These are phyloP conservation scores for Zaprionus capensis DNA, from an alignment of 1,140 invertebrate species.

Conservation along the genomic window DNA sequence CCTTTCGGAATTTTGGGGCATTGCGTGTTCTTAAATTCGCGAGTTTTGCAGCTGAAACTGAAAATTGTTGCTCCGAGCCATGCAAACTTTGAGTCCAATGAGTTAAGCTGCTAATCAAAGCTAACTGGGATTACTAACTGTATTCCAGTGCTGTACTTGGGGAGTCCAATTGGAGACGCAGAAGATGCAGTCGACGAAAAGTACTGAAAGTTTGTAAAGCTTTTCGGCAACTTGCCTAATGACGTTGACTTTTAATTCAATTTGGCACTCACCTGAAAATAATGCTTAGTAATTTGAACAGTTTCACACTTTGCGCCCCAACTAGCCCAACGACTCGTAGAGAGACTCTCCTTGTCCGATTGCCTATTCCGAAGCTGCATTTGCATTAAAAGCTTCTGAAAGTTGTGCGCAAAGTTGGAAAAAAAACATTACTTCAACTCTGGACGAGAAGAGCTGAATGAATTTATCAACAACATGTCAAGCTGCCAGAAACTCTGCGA, in stretches of 20 bases:
- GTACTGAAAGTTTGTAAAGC: slow-evolving; percentile 55
- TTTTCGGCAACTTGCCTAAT: slow-evolving; percentile 71
- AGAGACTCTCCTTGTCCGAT: slow-evolving; percentile 40
- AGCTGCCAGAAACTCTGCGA: slow-evolving; percentile 59
- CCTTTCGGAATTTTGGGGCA: slow-evolving; percentile 31
- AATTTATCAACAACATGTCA: slow-evolving; percentile 65
- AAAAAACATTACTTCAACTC: slow-evolving; percentile 53
- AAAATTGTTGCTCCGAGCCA: slow-evolving; percentile 35
- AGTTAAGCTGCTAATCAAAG: slow-evolving; percentile 40
- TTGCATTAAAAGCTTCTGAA: slow-evolving; percentile 58
- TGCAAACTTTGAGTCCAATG: slow-evolving; percentile 1
- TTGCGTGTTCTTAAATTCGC: slow-evolving; percentile 33
- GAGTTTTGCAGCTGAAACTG: slow-evolving; percentile 18
- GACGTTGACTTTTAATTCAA: slow-evolving; percentile 74
- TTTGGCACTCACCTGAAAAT: slow-evolving; percentile 62
- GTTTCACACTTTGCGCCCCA: slow-evolving; percentile 21
- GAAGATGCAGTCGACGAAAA: background rate
- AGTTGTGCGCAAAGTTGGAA: slow-evolving; percentile 49
- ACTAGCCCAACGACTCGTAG: slow-evolving; percentile 17
- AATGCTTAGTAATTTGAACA: slow-evolving; percentile 48
- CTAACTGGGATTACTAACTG: slow-evolving; percentile 26
- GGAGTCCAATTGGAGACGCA: slow-evolving; percentile 10
- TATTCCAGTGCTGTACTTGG: slow-evolving; percentile 25
- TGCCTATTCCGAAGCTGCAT: slow-evolving; percentile 55
- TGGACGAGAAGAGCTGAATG: slow-evolving; percentile 12